Conservation (phyloP, 2,888 invertebrate species). For the Volucella bombylans region DNA sequence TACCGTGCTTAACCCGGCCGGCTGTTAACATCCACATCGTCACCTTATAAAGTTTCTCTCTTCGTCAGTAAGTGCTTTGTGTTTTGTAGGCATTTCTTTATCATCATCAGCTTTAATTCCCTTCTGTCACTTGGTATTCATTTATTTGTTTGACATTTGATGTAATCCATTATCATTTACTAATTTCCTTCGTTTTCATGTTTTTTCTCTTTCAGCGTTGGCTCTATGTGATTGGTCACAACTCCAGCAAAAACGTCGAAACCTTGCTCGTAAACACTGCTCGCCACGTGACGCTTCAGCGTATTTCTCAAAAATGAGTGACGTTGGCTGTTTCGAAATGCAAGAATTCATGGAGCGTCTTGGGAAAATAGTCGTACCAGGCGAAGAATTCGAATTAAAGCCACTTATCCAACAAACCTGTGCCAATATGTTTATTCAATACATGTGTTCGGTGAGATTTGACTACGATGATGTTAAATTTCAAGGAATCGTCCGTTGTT, state of each 20-base stretch:
- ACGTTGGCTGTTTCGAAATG: constrained; percentile 86
- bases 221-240: constrained; percentile 93
- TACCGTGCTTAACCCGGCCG: too few species aligned
- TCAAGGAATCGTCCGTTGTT: constrained; percentile 86
- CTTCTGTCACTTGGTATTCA: too few species aligned
- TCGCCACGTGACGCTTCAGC: constrained; percentile 88
- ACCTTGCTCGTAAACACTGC: constrained; percentile 89
- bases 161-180: background rate
- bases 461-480: constrained; percentile 87
- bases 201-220: constrained; percentile 85
- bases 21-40: too few species aligned
- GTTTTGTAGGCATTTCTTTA: too few species aligned
- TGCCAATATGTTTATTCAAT: constrained; percentile 91
- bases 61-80: background rate
- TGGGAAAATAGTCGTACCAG: constrained; percentile 81
- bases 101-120: too few species aligned
- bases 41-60: background rate
- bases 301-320: constrained; percentile 86
- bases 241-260: constrained; percentile 89
- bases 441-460: constrained; percentile 90
- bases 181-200: background rate
- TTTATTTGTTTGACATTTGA: too few species aligned
- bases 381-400: constrained; percentile 85
- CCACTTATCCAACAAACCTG: constrained; percentile 87
- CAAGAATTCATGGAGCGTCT: constrained; percentile 85